Evolutionary conservation across 1,140 invertebrate species (phyloP).

Genomic region (Formica exsecta): DNA sequence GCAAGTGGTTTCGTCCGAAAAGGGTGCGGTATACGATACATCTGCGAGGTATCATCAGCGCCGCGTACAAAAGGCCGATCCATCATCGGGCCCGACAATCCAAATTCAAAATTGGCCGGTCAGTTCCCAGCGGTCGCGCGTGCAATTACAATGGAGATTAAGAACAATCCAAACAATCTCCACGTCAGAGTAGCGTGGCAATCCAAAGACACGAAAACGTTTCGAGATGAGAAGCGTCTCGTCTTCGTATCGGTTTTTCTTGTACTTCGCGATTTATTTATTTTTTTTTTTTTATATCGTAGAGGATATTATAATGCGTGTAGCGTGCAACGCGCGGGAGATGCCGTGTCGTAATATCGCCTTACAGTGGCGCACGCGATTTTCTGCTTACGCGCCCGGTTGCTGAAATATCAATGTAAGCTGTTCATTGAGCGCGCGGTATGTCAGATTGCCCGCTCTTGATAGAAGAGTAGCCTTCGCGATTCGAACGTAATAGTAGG

Average conservation of each 20-base stretch:
- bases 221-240: background rate
- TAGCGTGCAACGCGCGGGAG: background rate
- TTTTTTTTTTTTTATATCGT: background rate
- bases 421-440: conserved; percentile 74
- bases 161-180: conserved; percentile 74
- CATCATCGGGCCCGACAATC: conserved; percentile 80
- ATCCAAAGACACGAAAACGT: background rate
- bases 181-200: background rate
- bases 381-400: conserved; percentile 63
- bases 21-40: conserved; percentile 76
- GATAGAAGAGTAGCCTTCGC: conserved; percentile 64
- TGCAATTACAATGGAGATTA: conserved; percentile 82
- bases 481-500: conserved; percentile 65
- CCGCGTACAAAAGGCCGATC: conserved; percentile 80
- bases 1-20: conserved; percentile 79
- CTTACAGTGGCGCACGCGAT: conserved; percentile 47
- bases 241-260: background rate
- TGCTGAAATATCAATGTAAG: conserved; percentile 74
- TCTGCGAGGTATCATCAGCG: conserved; percentile 82
- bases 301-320: background rate
- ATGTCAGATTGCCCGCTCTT: conserved; percentile 65
- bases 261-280: background rate
- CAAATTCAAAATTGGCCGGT: conserved; percentile 79
- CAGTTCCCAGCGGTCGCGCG: conserved; percentile 67
- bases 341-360: conserved; percentile 26